These are phyloP conservation scores for Syncerus caffer DNA, from an alignment of 2,797 vertebrate genomes.

Conservation along the genomic window DNA sequence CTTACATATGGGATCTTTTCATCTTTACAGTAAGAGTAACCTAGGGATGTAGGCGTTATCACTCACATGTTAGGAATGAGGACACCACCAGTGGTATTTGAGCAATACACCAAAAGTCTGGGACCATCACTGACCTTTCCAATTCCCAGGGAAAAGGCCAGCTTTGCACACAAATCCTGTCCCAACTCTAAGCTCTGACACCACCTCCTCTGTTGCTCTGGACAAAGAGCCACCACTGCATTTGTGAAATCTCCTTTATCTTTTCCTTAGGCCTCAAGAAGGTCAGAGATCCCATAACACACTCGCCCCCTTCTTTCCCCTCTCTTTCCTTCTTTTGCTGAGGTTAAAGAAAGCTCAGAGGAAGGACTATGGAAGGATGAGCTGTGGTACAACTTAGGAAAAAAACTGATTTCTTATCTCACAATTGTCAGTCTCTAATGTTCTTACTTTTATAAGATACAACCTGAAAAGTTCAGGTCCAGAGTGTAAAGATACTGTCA, in stretches of 20 bases:
- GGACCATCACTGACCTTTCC: background rate
- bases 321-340: background rate
- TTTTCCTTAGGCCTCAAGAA: background rate
- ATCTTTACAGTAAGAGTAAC: background rate
- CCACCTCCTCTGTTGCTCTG: background rate
- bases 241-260: background rate
- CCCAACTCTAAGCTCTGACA: slow-evolving; percentile 12
- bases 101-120: background rate
- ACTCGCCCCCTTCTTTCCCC: background rate
- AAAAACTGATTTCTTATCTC: background rate
- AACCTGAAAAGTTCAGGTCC: background rate
- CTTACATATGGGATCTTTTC: background rate
- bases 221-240: background rate
- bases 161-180: background rate
- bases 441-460: background rate
- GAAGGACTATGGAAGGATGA: background rate
- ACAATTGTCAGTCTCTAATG: background rate
- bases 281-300: background rate
- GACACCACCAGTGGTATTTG: background rate
- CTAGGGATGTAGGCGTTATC: background rate
- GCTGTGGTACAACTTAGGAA: background rate
- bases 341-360: background rate
- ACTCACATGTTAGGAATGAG: background rate
- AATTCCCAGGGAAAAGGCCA: background rate
- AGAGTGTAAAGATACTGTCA: background rate